Evolutionary conservation across 2,797 vertebrate genomes (phyloP).

Genomic region (Rhynchotus rufescens): DNA sequence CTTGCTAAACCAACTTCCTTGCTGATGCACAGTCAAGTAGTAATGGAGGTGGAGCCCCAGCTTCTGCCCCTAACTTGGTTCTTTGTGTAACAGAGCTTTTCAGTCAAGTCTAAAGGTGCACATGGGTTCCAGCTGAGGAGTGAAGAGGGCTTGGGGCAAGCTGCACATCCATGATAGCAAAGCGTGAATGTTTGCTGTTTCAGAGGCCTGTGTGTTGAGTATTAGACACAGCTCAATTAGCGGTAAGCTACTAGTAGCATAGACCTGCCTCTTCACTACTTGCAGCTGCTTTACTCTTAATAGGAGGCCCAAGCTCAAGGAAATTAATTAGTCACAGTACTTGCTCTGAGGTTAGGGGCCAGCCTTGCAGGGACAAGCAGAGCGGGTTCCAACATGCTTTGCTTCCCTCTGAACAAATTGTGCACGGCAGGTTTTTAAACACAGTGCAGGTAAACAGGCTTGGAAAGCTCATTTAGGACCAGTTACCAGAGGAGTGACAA

Average conservation of each 20-base stretch:
- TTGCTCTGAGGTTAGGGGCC: not conserved
- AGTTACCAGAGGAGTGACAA: not conserved
- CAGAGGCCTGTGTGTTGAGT: not conserved
- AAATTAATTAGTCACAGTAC: fast-evolving
- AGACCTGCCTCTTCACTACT: not conserved
- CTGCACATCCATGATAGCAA: fast-evolving
- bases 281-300: not conserved
- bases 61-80: fast-evolving
- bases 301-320: not conserved
- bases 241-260: not conserved
- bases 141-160: fast-evolving
- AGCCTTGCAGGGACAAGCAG: fast-evolving
- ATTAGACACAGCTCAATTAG: not conserved
- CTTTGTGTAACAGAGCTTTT: too few relatives aligned
- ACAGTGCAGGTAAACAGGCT: fast-evolving
- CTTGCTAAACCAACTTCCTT: not conserved
- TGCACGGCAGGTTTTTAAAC: not conserved
- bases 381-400: fast-evolving
- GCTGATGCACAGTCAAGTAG: fast-evolving
- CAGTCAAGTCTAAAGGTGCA: not conserved
- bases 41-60: fast-evolving
- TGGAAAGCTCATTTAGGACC: fast-evolving
- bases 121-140: fast-evolving
- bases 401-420: fast-evolving
- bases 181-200: not conserved